Percentiles rank a stretch among this genome's conserved stretches.
These are phyloP conservation scores for Chalcosyrphus nemorum DNA, from an alignment of 2,888 invertebrate genomes.

Conservation along the genomic window DNA sequence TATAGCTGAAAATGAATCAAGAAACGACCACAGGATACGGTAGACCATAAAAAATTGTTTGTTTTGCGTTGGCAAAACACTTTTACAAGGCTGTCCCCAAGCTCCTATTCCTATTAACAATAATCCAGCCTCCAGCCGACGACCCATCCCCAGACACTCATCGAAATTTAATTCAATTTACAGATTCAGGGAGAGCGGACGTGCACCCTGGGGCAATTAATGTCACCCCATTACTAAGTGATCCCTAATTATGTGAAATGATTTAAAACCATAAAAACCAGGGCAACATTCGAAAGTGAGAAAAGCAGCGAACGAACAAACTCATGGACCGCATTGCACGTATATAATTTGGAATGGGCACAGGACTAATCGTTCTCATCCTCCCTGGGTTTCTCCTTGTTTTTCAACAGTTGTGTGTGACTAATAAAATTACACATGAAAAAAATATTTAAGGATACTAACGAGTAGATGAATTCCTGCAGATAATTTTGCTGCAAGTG, in stretches of 20 bases:
- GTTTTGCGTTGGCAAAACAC: constrained; percentile 2
- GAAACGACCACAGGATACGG: background rate
- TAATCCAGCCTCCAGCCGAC: constrained; percentile 26
- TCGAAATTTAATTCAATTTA: constrained; percentile 55
- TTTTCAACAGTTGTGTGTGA: constrained; percentile 72
- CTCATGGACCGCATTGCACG: constrained; percentile 6
- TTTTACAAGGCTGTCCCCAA: background rate
- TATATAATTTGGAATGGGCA: constrained; percentile 11
- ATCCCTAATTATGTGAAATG: constrained; percentile 82
- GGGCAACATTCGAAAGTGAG: constrained; percentile 67
- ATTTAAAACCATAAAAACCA: constrained; percentile 77
- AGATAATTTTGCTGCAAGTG: constrained; percentile 45
- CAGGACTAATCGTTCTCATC: constrained; percentile 44
- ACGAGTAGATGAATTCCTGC: constrained; percentile 55
- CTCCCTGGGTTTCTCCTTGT: constrained; percentile 19
- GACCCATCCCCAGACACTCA: constrained; percentile 21
- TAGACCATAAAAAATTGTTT: constrained; percentile 20
- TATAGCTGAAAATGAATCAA: constrained; percentile 2
- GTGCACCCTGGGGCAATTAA: constrained; percentile 80
- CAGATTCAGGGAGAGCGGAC: constrained; percentile 41
- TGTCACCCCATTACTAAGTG: constrained; percentile 82
- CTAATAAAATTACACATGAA: constrained; percentile 70
- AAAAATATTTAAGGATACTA: constrained; percentile 66
- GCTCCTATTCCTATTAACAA: constrained; percentile 1
- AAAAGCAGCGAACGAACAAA: constrained; percentile 49